Base-by-base conservation (phyloP, 2,888 invertebrate species). In the Monopis laevigella region DNA sequence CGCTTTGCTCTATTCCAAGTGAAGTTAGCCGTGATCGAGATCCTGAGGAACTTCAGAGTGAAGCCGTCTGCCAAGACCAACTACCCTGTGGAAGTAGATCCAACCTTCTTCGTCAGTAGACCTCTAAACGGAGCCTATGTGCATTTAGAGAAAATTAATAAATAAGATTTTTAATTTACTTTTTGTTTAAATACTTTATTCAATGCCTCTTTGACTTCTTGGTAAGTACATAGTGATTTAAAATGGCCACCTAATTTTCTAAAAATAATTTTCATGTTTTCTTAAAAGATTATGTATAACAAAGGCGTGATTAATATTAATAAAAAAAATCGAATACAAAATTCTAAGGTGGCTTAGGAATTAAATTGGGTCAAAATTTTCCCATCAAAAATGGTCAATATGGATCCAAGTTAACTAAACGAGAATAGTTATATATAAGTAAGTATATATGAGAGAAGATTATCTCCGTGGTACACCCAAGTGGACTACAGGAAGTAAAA, bases 31-130 rank as follows among this genome's bases (percentile, higher is more conserved):
- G 21, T 56, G 8, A 45, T 52, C 3, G 39, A 47, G 8, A 40
- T 55, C 5, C 32, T 57, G 1, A 40, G 43, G 17, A 49, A 57
- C 27, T 58, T 53, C 44, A 48, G 50, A 24, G 17, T 59, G 7
- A 49, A 40, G 35, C 48, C 51, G 19, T 50, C 47, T 45, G 43
- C 43, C 40, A 52, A 46, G 43, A 46, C 43, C 43, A 46, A 43
- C 34, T 55, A 46, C 48, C 57, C 46, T 40, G 51, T 51, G 45
- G 51, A 45, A 46, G 48, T 49, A 43, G 58, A 46, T 48, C 56
- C 43, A 18, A 48, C 38, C 17, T 28, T 12, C 8, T 39, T 16
- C 17, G 2, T 45, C n/a, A 45, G 24, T 2, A 40, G 39, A 13
- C 35, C 45, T 1, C 19, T 38, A 8, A 27, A 34, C n/a, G 45